These are phyloP conservation scores for Apomyelois bistriatella DNA, from an alignment of 2,888 invertebrate species.

Conservation along the genomic window DNA sequence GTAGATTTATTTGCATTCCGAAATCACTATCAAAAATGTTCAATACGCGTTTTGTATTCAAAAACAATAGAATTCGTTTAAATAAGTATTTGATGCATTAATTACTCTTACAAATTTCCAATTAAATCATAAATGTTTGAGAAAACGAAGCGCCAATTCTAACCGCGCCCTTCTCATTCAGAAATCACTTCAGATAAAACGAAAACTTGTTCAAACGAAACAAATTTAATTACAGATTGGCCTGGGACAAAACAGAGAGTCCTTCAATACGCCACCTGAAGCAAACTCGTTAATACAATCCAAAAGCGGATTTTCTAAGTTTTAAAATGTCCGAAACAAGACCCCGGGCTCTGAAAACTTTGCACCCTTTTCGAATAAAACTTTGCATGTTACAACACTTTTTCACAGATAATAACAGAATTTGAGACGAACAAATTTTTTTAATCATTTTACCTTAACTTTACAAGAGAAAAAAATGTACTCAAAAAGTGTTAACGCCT, in stretches of 20 bases:
- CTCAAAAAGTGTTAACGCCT: conserved; percentile 40
- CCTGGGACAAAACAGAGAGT: conserved; percentile 24
- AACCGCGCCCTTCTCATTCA: conserved; percentile 15
- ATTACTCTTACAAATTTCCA: too few relatives aligned
- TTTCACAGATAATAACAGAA: conserved; percentile 31
- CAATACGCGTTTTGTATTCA: too few relatives aligned
- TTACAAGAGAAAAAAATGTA: too few relatives aligned
- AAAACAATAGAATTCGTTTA: too few relatives aligned
- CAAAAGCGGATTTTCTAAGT: conserved; percentile 29
- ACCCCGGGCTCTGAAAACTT: conserved; percentile 26
- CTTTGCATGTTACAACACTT: conserved; percentile 29
- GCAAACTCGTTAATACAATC: conserved; percentile 33
- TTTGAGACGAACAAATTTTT: conserved; percentile 19
- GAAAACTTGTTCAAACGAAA: conserved; percentile 29
- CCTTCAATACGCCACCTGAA: conserved; percentile 24
- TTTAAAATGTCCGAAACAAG: conserved; percentile 30
- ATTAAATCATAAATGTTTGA: neutral
- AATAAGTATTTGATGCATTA: too few relatives aligned
- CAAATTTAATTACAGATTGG: conserved; percentile 37
- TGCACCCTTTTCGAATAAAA: conserved; percentile 30
- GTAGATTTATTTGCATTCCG: too few relatives aligned
- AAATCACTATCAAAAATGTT: too few relatives aligned
- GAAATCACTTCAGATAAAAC: conserved; percentile 34
- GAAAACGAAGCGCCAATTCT: conserved; percentile 1
- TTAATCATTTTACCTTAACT: conserved; percentile 16